These are phyloP conservation scores for Philereme transversata DNA, from an alignment of 2,888 invertebrate species.

Conservation along the genomic window DNA sequence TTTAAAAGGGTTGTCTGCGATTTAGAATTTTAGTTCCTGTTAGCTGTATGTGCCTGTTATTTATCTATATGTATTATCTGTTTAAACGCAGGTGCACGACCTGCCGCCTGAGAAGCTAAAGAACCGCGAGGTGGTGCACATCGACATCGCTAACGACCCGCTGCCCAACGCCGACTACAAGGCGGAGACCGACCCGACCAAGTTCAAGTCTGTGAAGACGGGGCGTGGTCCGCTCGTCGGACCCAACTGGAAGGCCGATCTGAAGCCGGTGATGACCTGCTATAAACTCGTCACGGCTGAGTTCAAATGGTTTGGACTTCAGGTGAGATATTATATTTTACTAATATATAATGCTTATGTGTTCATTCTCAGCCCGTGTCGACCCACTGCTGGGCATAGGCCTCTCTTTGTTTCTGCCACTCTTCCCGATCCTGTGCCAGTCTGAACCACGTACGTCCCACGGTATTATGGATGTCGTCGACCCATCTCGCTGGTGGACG, in stretches of 20 bases:
- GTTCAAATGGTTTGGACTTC: slow-evolving; percentile 99
- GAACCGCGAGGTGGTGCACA: slow-evolving; percentile 93
- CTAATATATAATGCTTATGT: too few relatives aligned
- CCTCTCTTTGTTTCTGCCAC: too few relatives aligned
- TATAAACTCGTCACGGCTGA: slow-evolving; percentile 98
- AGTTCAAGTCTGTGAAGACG: slow-evolving; percentile 95
- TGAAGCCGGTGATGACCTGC: slow-evolving; percentile 97
- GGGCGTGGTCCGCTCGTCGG: slow-evolving; percentile 95
- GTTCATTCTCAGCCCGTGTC: too few relatives aligned
- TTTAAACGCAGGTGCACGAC: slow-evolving; percentile 91
- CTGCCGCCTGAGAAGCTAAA: slow-evolving; percentile 94
- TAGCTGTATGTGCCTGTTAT: too few relatives aligned
- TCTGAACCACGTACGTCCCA: too few relatives aligned
- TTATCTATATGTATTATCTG: too few relatives aligned
- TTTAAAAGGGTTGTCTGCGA: too few relatives aligned
- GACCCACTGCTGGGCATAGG: too few relatives aligned
- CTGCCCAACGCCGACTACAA: slow-evolving; percentile 93
- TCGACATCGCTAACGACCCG: slow-evolving; percentile 98
- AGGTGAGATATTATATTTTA: slow-evolving; percentile 68
- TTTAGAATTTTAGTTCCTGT: too few relatives aligned
- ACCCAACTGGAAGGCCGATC: slow-evolving; percentile 90
- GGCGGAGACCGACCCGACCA: slow-evolving; percentile 85
- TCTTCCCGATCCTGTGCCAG: too few relatives aligned
- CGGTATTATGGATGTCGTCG: too few relatives aligned
- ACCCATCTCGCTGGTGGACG: too few relatives aligned